Percentiles rank a stretch among this genome's conserved stretches.
Conservation (phyloP, 2,797 vertebrate species). For the Scarus forsteni region DNA sequence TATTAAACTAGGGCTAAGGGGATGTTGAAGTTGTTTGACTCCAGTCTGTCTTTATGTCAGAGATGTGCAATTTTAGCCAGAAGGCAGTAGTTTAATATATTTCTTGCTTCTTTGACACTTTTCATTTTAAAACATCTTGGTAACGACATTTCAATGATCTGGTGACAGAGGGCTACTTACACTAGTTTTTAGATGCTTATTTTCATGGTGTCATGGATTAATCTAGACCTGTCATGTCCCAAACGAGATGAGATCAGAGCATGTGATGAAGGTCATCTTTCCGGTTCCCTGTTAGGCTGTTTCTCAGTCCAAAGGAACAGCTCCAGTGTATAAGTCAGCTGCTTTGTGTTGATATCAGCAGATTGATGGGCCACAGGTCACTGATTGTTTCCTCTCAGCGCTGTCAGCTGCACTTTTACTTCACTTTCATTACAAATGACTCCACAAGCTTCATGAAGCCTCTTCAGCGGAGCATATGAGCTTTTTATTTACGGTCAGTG, state of each 20-base stretch:
- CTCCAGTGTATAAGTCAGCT: not conserved
- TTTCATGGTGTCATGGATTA: not conserved
- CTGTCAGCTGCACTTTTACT: slow-evolving; percentile 53
- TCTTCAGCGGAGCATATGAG: slow-evolving; percentile 62
- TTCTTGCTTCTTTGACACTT: not conserved
- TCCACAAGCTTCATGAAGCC: slow-evolving; percentile 57
- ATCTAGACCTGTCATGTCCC: not conserved
- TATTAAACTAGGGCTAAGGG: too few relatives aligned
- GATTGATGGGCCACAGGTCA: slow-evolving; percentile 49
- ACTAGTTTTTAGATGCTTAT: not conserved
- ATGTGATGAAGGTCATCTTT: not conserved
- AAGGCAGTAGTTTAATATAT: not conserved
- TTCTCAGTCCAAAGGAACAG: not conserved
- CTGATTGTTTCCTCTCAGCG: slow-evolving; percentile 49
- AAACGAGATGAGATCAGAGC: not conserved
- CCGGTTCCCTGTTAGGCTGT: not conserved
- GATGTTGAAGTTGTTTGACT: too few relatives aligned
- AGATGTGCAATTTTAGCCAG: not conserved
- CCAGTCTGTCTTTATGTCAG: too few relatives aligned
- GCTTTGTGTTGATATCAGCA: slow-evolving; percentile 47
- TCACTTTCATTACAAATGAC: slow-evolving; percentile 53
- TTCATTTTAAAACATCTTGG: not conserved
- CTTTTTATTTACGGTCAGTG: slow-evolving; percentile 64
- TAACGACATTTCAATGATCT: not conserved
- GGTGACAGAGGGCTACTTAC: not conserved